These are phyloP conservation scores for Drosophila teissieri DNA, from an alignment of 1,140 invertebrate genomes.

Conservation along the genomic window DNA sequence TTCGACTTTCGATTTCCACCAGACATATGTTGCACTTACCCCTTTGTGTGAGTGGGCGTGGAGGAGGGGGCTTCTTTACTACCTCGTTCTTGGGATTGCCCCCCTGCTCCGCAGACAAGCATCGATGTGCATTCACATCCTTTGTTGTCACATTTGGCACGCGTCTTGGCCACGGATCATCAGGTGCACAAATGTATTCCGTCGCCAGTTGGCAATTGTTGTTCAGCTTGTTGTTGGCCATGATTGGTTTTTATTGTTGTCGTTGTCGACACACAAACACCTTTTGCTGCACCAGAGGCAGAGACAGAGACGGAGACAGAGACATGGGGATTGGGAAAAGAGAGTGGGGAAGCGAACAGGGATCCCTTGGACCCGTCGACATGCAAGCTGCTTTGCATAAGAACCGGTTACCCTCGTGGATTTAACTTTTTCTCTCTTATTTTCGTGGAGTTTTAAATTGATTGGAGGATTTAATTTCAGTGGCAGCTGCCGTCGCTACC, in stretches of 20 bases:
- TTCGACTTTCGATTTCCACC: slow-evolving; percentile 46
- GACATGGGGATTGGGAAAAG: too few relatives aligned
- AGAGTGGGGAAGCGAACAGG: neutral
- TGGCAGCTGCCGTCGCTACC: slow-evolving; percentile 68
- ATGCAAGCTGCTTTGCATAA: slow-evolving; percentile 76
- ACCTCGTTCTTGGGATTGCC: slow-evolving; percentile 11
- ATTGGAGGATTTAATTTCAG: slow-evolving; percentile 82
- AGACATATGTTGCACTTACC: slow-evolving; percentile 25
- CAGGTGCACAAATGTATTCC: slow-evolving; percentile 62
- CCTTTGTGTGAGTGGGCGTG: neutral
- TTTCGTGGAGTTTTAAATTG: slow-evolving; percentile 66
- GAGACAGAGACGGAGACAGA: slow-evolving; percentile 23
- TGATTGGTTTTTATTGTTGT: slow-evolving; percentile 58
- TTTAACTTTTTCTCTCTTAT: slow-evolving; percentile 39
- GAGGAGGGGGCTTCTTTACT: neutral
- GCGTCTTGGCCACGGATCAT: slow-evolving; percentile 66
- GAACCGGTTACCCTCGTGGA: slow-evolving; percentile 70
- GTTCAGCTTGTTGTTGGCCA: slow-evolving; percentile 34
- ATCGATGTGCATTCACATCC: slow-evolving; percentile 44
- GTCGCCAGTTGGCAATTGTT: slow-evolving; percentile 25
- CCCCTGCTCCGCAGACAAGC: slow-evolving; percentile 1
- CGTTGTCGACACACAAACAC: slow-evolving; percentile 57
- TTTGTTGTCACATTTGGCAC: slow-evolving; percentile 75
- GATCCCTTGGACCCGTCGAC: neutral
- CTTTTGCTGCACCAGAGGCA: slow-evolving; percentile 17